Conservation (phyloP, 2,797 vertebrate species). For the Cephalopachus bancanus region DNA sequence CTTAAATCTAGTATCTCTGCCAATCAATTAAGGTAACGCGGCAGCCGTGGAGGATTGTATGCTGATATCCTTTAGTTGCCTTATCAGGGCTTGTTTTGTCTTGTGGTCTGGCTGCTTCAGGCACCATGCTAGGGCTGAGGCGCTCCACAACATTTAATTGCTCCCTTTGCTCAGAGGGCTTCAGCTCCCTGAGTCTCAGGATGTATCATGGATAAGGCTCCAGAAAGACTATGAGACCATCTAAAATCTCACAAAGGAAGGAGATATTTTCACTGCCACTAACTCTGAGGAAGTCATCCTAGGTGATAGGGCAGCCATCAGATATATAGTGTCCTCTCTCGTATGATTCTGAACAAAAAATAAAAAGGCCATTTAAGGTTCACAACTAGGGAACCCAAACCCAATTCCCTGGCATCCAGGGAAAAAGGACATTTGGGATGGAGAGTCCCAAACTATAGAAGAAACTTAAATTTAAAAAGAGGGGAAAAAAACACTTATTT, state of each 20-base stretch:
- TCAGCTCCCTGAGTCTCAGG: neutral
- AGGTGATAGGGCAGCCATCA: too few species aligned
- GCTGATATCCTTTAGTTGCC: too few species aligned
- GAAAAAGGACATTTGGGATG: neutral
- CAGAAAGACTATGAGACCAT: neutral
- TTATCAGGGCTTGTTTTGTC: too few species aligned
- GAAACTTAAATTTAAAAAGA: neutral
- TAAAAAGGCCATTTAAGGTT: neutral
- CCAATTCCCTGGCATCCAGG: neutral
- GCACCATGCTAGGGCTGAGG: too few species aligned
- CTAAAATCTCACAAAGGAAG: neutral
- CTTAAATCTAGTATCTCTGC: too few species aligned
- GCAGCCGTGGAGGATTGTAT: too few species aligned
- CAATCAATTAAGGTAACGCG: too few species aligned
- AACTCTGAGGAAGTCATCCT: neutral
- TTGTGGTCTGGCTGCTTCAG: too few species aligned
- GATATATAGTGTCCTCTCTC: neutral
- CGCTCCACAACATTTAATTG: slow-evolving; percentile 47
- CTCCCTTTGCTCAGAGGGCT: neutral
- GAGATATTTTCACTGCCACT: neutral
- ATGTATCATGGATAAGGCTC: neutral
- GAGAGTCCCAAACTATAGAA: neutral
- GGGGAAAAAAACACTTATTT: neutral
- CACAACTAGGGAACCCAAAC: neutral
- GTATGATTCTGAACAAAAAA: neutral